Base-by-base conservation (phyloP, 2,113 vertebrate species). In the Gopherus flavomarginatus region DNA sequence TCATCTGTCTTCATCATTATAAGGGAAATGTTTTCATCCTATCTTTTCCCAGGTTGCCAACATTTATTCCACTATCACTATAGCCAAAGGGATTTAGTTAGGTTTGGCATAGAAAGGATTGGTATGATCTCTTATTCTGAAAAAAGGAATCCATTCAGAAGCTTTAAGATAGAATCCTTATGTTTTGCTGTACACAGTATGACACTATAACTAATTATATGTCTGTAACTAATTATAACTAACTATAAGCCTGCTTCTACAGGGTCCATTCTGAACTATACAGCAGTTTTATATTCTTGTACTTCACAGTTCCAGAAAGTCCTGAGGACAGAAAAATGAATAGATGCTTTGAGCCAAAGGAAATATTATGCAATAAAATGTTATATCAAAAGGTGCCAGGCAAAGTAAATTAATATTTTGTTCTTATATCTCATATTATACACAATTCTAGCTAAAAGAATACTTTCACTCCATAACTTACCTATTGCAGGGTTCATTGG, bases 361-460 rank as follows among this genome's bases (percentile, higher is more conserved):
- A 85, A 97, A 94, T 77, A 86, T 65, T 90, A 86, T 8, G 87
- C 59, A 88, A 91, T 69, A 88, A 91, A 96, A 90, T 91, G 94
- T 89, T 87, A 95, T 95, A 52, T 90, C 80, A 96, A 97, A 96
- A 96, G 53, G 83, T 90, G 92, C 84, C 72, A 95, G 92, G 84
- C 75, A 94, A 97, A 94, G 69, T 94, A 96, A 97, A 93, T 80
- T 94, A 92, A 91, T 95, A 94, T 95, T 95, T 95, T 79, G 4
- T 1, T 91, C 94, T 96, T 97, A 89, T 86, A 94, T 77, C 82
- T 96, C 96, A 42, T 97, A 93, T 96, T 92, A 79, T 88, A 94
- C 83, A 98, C 97, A 94, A 97, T 92, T 95, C 80, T 89, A 93
- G 90, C 85, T 90, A 89, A 88, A 96, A 97, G 84, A 94, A 96